Evolutionary conservation across 2,797 vertebrate species (phyloP), one percentile per base, ranked within the genome.

Genomic region (Pelobates cultripes): DNA sequence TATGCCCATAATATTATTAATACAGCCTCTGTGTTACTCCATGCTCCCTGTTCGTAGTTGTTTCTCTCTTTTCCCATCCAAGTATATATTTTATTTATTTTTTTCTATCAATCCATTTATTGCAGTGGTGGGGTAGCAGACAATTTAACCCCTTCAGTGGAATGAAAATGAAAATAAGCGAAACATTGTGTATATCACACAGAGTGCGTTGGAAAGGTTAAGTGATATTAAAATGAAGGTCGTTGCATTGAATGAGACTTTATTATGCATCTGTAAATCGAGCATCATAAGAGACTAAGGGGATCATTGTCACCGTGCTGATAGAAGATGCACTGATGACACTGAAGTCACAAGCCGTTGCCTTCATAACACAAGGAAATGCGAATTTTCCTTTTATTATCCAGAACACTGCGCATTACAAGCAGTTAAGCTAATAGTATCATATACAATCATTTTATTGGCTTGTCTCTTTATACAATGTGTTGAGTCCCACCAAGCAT

Each of bases 331-430:
- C 74, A 51, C 40, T 70, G 44, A 69, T 51, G 45, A 60, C n/a
- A 68, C 15, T 57, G 4, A 69, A 60, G 73, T 70, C 73, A 63
- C 66, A 70, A 81, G 80, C 73, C n/a, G 28, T 57, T 77, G 74
- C n/a, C 13, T 77, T 70, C n/a, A 7, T 72, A 72, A 66, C 55
- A 63, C 60, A 15, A 76, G 44, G 45, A 66, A 72, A 72, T 77
- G 14, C 14, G 66, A 57, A 53, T 82, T 72, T 72, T 61, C 14
- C 73, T 64, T 66, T 64, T 82, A 77, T 71, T 67, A 72, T 42
- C 68, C 69, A 82, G 68, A 77, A 45, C 45, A 55, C 68, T n/a
- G 68, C 40, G 40, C 66, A 82, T 82, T 72, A 53, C 40, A n/a
- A 55, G 69, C 61, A 43, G n/a, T 77, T 77, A 47, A 51, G 28